phyloP scores from a whole-genome alignment of 2,888 invertebrate species.

The Nomada ferruginata region DNA sequence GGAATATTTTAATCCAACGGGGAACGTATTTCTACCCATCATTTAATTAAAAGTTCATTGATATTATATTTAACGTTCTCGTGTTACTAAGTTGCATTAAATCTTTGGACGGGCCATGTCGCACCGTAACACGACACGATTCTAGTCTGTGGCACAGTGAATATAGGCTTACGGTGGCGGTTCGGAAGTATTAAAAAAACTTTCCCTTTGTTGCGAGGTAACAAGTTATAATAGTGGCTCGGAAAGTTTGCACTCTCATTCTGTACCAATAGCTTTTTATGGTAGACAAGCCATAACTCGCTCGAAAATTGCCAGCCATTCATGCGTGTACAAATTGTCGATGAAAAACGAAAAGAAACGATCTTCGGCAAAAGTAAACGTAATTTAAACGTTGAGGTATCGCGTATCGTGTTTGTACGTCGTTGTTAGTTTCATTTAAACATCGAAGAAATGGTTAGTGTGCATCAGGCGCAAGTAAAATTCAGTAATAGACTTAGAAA shows the following conservation, averaged over 20 bases:
- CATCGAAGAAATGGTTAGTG: background rate
- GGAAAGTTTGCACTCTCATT: slow-evolving; percentile 46
- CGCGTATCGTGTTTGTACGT: background rate
- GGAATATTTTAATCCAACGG: too few species aligned
- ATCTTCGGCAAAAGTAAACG: background rate
- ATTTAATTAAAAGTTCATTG: background rate
- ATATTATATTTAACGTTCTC: slow-evolving; percentile 9
- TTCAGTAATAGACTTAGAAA: background rate
- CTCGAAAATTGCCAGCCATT: slow-evolving; percentile 27
- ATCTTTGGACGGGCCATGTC: slow-evolving; percentile 8
- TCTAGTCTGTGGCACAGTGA: background rate
- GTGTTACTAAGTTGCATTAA: background rate
- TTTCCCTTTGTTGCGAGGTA: slow-evolving; percentile 49
- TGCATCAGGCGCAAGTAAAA: background rate
- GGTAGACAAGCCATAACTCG: slow-evolving; percentile 20
- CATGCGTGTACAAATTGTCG: slow-evolving; percentile 39
- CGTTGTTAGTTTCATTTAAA: background rate
- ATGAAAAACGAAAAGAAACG: slow-evolving; percentile 20
- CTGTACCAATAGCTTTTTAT: slow-evolving; percentile 40
- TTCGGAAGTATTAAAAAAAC: slow-evolving; percentile 51
- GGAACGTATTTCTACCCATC: too few species aligned
- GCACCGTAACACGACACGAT: background rate
- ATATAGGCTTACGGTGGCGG: slow-evolving; percentile 35
- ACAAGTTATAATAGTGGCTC: slow-evolving; percentile 48
- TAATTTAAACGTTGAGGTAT: background rate